A percentile compares a stretch with the other conserved stretches of the same genome.
phyloP scores from a whole-genome alignment of 2,113 vertebrate species.

The Mohoua ochrocephala region DNA sequence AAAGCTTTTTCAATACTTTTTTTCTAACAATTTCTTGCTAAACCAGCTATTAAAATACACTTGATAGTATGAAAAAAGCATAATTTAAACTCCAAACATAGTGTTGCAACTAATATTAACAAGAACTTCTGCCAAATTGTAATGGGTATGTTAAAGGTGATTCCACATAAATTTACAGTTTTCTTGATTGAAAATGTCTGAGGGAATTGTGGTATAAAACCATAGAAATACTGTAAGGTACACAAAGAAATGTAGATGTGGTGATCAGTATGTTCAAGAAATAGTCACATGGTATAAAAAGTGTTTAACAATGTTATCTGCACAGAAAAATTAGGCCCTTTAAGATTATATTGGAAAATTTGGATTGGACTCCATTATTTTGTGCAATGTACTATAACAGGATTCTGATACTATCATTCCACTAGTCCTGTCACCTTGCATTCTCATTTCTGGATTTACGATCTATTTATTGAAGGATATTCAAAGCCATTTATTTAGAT shows the following conservation, averaged over 20 bases:
- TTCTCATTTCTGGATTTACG: not conserved
- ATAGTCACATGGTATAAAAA: not conserved
- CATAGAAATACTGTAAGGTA: not conserved
- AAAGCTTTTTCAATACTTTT: not conserved
- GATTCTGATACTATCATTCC: not conserved
- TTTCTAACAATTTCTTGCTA: not conserved
- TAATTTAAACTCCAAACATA: not conserved
- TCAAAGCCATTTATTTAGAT: not conserved
- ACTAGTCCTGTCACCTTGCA: not conserved
- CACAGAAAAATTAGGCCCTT: not conserved
- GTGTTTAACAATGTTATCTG: not conserved
- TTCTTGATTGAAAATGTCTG: not conserved
- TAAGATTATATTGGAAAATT: not conserved
- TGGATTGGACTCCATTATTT: not conserved
- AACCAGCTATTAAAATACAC: not conserved
- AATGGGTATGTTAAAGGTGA: not conserved
- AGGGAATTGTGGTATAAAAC: not conserved
- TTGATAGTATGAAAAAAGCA: not conserved
- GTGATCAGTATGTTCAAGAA: not conserved
- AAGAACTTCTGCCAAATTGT: not conserved
- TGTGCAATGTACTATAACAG: not conserved
- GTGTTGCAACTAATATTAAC: not conserved
- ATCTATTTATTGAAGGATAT: not conserved
- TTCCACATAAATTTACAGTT: not conserved
- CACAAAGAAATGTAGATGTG: not conserved